A percentile compares a stretch with the other conserved stretches of the same genome.
phyloP scores from a whole-genome alignment of 1,140 invertebrate species.

The Caenorhabditis brenneri region DNA sequence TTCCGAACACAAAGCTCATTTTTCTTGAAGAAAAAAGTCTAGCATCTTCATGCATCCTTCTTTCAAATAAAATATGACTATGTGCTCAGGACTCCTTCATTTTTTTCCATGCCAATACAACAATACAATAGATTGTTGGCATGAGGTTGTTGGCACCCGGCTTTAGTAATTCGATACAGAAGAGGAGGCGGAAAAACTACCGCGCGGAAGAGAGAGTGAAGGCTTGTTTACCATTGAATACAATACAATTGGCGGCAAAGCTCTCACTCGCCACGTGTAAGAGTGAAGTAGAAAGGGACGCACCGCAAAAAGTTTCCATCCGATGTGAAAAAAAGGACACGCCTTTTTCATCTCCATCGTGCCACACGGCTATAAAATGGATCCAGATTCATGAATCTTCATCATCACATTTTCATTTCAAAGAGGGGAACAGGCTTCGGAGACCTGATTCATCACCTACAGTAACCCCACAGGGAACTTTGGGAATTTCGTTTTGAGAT shows the following conservation, averaged over 20 bases:
- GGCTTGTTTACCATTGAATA: conserved; percentile 24
- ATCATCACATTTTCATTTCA: background rate
- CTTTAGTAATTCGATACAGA: conserved; percentile 35
- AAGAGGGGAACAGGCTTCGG: background rate
- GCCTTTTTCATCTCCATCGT: background rate
- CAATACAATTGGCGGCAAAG: background rate
- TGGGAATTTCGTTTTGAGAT: too few relatives aligned
- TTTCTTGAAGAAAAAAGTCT: background rate
- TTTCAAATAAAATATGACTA: conserved; percentile 38
- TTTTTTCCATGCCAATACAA: background rate
- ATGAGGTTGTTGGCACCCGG: conserved; percentile 33
- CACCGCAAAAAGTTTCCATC: conserved; percentile 31
- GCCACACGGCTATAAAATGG: conserved; percentile 7
- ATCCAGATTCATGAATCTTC: background rate
- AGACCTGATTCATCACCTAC: background rate
- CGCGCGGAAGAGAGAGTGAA: background rate
- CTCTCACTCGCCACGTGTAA: background rate
- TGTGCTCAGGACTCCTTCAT: background rate
- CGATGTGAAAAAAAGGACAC: background rate
- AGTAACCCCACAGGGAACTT: background rate
- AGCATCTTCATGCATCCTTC: background rate
- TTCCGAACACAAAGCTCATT: background rate
- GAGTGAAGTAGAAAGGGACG: conserved; percentile 5
- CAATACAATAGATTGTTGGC: conserved; percentile 32
- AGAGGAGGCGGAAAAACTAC: conserved; percentile 2